Evolutionary conservation across 2,888 invertebrate genomes (phyloP).

Genomic region (Diarsia brunnea): DNA sequence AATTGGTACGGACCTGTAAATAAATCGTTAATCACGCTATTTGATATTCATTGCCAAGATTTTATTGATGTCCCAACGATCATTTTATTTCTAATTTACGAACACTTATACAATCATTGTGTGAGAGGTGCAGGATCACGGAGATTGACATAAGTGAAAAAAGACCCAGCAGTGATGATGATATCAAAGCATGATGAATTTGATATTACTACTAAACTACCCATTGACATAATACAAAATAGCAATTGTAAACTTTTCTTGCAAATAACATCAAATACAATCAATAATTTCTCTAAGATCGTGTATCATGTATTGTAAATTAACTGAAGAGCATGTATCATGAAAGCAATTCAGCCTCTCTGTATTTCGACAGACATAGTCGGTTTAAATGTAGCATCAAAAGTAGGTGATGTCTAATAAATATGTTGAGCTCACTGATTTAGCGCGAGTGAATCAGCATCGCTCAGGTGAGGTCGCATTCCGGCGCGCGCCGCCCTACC

Average conservation of each 20-base stretch:
- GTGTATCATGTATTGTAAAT: slow-evolving; percentile 25
- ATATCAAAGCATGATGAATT: neutral
- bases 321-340: slow-evolving; percentile 31
- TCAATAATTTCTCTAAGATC: slow-evolving; percentile 7
- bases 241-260: neutral
- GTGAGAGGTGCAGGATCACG: neutral
- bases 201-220: neutral
- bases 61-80: slow-evolving; percentile 65
- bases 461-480: slow-evolving; percentile 90
- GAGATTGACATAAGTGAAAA: neutral
- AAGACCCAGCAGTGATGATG: neutral
- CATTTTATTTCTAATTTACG: slow-evolving; percentile 20
- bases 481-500: slow-evolving; percentile 86
- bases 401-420: slow-evolving; percentile 80
- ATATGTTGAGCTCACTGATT: slow-evolving; percentile 86
- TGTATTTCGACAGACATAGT: slow-evolving; percentile 61
- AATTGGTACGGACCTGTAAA: slow-evolving; percentile 84
- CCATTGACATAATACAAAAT: neutral
- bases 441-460: slow-evolving; percentile 88
- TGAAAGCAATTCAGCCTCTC: slow-evolving; percentile 19
- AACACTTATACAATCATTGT: neutral
- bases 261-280: neutral
- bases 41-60: slow-evolving; percentile 72
- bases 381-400: slow-evolving; percentile 72
- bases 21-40: slow-evolving; percentile 86